A percentile compares a stretch with the other conserved stretches of the same genome.
Evolutionary conservation across 2,113 vertebrate genomes (phyloP).

Genomic region (Phalacrocorax brasilianus): DNA sequence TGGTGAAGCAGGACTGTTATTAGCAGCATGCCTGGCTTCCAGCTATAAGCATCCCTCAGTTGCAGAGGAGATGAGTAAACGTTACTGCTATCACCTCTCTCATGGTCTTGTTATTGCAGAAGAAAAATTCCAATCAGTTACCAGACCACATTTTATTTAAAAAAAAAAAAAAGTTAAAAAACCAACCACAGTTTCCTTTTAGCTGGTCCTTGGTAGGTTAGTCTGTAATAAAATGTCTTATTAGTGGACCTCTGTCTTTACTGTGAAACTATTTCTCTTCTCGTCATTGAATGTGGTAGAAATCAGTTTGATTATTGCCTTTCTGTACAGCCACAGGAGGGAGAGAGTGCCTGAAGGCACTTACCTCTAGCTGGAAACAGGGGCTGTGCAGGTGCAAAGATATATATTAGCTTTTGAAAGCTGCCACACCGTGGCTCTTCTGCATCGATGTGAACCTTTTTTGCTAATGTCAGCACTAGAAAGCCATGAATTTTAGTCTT

Average conservation of each 20-base stretch:
- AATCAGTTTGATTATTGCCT: background rate
- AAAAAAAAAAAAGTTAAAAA: background rate
- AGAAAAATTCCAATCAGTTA: constrained; percentile 46
- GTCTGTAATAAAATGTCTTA: background rate
- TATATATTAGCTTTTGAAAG: fast-evolving
- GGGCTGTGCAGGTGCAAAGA: background rate
- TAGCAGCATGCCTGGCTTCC: background rate
- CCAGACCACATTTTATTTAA: background rate
- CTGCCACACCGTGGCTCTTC: background rate
- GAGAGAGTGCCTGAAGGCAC: background rate
- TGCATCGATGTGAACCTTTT: background rate
- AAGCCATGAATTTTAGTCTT: background rate
- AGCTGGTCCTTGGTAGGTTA: background rate
- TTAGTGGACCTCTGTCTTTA: background rate
- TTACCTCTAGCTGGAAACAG: background rate
- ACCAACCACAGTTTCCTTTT: background rate
- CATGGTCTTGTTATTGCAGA: background rate
- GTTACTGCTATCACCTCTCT: background rate
- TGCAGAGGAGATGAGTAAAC: background rate
- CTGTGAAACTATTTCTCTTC: background rate
- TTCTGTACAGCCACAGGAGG: background rate
- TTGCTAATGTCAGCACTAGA: background rate
- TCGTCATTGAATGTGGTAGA: background rate
- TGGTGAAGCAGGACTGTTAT: background rate
- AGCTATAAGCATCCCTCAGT: background rate